Conservation (phyloP, 2,888 invertebrate genomes). For the Epirrita christyi region DNA sequence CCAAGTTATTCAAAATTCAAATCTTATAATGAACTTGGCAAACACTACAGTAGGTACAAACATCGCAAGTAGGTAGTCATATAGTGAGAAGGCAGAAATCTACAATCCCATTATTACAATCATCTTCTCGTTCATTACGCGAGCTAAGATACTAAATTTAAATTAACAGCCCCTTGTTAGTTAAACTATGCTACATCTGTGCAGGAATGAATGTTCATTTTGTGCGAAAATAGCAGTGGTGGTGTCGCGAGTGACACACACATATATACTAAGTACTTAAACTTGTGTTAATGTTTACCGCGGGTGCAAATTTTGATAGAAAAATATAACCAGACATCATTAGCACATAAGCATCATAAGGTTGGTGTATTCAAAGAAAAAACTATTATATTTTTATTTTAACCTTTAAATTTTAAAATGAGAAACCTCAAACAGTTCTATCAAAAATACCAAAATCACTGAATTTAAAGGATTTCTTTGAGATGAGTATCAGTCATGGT, state of each 20-base stretch:
- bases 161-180: slow-evolving; percentile 83
- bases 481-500: too few relatives aligned
- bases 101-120: slow-evolving; percentile 81
- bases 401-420: too few relatives aligned
- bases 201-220: slow-evolving; percentile 76
- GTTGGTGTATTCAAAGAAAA: too few relatives aligned
- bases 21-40: slow-evolving; percentile 41
- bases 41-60: slow-evolving; percentile 36
- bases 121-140: slow-evolving; percentile 82
- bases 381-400: too few relatives aligned
- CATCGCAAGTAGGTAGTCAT: slow-evolving; percentile 33
- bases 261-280: slow-evolving; percentile 6
- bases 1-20: slow-evolving; percentile 20
- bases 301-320: not conserved
- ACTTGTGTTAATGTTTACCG: slow-evolving; percentile 24
- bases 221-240: slow-evolving; percentile 61
- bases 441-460: too few relatives aligned
- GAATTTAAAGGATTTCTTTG: too few relatives aligned
- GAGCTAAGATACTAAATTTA: slow-evolving; percentile 82
- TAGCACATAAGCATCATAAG: too few relatives aligned
- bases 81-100: slow-evolving; percentile 49
- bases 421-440: too few relatives aligned
- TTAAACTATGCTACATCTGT: slow-evolving; percentile 74
- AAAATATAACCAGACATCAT: too few relatives aligned
- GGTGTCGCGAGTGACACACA: slow-evolving; percentile 34